These are phyloP conservation scores for Labeo rohita DNA, from an alignment of 2,113 vertebrate genomes.

Conservation along the genomic window DNA sequence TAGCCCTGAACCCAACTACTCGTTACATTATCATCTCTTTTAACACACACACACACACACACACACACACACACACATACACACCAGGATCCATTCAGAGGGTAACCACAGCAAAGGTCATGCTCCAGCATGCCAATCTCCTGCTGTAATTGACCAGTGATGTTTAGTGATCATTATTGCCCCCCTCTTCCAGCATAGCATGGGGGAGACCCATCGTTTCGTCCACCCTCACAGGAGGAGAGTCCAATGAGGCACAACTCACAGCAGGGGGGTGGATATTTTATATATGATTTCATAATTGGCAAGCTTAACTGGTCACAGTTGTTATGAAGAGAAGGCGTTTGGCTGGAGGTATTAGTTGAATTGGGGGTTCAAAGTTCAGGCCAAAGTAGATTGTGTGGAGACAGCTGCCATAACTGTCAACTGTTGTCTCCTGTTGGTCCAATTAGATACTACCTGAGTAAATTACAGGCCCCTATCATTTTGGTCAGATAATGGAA, in stretches of 20 bases:
- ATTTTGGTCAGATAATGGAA: neutral
- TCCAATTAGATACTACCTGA: neutral
- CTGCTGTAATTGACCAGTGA: conserved; percentile 71
- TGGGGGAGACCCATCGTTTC: conserved; percentile 61
- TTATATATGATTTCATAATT: conserved; percentile 65
- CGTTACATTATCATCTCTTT: neutral
- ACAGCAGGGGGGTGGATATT: conserved; percentile 38
- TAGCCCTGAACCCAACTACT: neutral
- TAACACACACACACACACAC: neutral
- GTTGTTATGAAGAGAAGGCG: conserved; percentile 36
- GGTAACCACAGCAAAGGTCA: conserved; percentile 73
- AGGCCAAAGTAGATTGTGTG: conserved; percentile 34
- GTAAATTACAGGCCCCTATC: neutral
- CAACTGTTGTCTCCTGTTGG: conserved; percentile 15
- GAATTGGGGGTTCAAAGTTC: conserved; percentile 36
- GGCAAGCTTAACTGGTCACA: conserved; percentile 50
- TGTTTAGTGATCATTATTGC: conserved; percentile 76
- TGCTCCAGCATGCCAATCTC: conserved; percentile 65
- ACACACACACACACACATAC: conserved; percentile 36
- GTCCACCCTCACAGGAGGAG: conserved; percentile 59
- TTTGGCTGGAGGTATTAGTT: conserved; percentile 19
- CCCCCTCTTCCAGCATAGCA: conserved; percentile 58
- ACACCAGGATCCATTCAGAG: conserved; percentile 52
- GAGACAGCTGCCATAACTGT: conserved; percentile 26
- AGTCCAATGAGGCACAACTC: conserved; percentile 57